Base-by-base conservation (phyloP, 2,888 invertebrate species). In the Bugula neritina region DNA sequence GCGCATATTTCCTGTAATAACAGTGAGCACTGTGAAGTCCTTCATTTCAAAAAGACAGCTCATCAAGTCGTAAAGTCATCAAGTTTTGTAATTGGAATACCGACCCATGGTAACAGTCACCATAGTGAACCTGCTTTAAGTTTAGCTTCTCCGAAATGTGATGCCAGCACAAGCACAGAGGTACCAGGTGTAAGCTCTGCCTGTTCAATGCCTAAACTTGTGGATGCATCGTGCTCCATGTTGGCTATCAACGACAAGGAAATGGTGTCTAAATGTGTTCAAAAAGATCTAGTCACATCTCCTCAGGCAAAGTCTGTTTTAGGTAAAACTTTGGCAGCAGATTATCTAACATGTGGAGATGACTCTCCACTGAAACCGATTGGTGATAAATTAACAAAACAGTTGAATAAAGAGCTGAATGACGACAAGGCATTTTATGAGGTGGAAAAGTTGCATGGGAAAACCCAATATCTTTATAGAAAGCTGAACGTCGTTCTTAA, bases 361-460 rank as follows among this genome's bases (percentile, higher is more conserved):
- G 63, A 63, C 25, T 63, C 63, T 3, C 63, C 63, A 31, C 63
- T 63, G 2, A 63, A 34, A 31, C 27, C 27, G 3, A 10, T 27
- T 63, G 63, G 63, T 63, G 31, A 31, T 63, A 27, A 3, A 27
- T 27, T 63, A 5, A 13, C 21, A 5, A 5, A 31, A 25, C 63
- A 31, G 5, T 10, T 63, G 63, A 31, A 27, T 10, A 63, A 63
- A 34, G 63, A 27, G 5, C 17, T 63, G 31, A 31, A 63, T 31
- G 63, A 31, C 5, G 63, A 63, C n/a, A 31, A 25, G n/a, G 63
- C 63, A 31, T 27, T 63, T 63, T 29, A 25, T 13, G 63, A 63
- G 31, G 63, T 34, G 10, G 63, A 63, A 63, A 63, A 63, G 34
- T 29, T 63, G 63, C 63, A 63, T 34, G 63, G 31, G n/a, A 63